These are phyloP conservation scores for Dromaius novaehollandiae DNA, from an alignment of 2,113 vertebrate genomes.

Conservation along the genomic window DNA sequence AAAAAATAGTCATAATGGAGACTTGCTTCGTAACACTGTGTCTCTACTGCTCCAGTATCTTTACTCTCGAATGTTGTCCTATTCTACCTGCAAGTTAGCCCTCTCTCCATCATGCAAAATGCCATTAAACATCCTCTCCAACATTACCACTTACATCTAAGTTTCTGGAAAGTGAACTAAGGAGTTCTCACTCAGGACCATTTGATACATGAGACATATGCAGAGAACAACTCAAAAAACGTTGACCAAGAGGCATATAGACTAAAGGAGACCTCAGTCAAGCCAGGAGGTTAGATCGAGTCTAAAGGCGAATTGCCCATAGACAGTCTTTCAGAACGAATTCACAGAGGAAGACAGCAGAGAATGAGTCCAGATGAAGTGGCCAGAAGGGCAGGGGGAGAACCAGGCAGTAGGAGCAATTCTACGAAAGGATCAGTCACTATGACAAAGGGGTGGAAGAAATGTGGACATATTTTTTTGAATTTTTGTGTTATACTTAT, in stretches of 20 bases:
- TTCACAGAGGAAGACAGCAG: neutral
- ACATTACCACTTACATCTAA: neutral
- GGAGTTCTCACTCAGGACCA: neutral
- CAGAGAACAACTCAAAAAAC: neutral
- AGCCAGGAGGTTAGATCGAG: neutral
- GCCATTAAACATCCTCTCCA: neutral
- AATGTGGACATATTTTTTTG: neutral
- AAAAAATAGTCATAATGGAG: neutral
- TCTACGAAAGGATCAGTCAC: neutral
- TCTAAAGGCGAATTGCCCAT: neutral
- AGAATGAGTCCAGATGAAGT: neutral
- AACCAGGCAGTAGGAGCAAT: neutral
- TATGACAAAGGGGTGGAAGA: neutral
- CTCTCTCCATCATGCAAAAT: neutral
- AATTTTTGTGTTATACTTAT: neutral
- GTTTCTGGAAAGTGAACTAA: neutral
- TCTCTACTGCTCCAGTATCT: neutral
- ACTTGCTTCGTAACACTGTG: neutral
- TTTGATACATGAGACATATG: neutral
- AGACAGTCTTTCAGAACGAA: neutral
- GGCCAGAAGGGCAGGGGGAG: neutral
- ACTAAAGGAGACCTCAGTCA: neutral
- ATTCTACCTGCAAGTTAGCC: neutral
- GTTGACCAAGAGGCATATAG: neutral
- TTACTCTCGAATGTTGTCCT: neutral